Percentiles rank a stretch among this genome's conserved stretches.
phyloP scores from a whole-genome alignment of 2,797 vertebrate species.

The Xiphophorus birchmanni region DNA sequence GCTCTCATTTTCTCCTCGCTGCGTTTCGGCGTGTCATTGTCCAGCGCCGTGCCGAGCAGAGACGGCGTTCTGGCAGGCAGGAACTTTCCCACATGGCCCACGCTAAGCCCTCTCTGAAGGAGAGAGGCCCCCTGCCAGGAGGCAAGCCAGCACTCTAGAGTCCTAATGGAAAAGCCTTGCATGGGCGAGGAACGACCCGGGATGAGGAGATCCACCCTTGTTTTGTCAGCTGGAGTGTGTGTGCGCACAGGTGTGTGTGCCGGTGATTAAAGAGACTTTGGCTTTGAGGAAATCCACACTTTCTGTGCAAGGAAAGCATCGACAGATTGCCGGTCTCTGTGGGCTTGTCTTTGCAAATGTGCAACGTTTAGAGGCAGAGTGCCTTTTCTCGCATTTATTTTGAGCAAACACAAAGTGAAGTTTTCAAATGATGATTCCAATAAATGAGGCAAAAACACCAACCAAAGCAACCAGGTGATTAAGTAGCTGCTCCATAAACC shows the following conservation, averaged over 20 bases:
- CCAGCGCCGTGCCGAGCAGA: slow-evolving; percentile 43
- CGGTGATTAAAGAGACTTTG: slow-evolving; percentile 63
- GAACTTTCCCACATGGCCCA: slow-evolving; percentile 70
- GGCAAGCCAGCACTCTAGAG: slow-evolving; percentile 37
- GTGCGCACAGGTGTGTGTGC: slow-evolving; percentile 18
- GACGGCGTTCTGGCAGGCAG: slow-evolving; percentile 56
- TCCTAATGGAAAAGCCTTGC: slow-evolving; percentile 28
- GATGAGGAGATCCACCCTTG: slow-evolving; percentile 51
- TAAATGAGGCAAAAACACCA: not conserved
- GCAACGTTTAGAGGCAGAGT: slow-evolving; percentile 24
- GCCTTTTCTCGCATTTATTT: not conserved
- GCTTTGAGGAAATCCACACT: slow-evolving; percentile 57
- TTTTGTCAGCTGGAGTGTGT: slow-evolving; percentile 34
- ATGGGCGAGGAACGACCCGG: slow-evolving; percentile 34
- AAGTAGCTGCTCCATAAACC: not conserved
- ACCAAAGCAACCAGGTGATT: not conserved
- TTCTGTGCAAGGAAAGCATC: slow-evolving; percentile 33
- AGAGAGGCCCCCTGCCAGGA: slow-evolving; percentile 53
- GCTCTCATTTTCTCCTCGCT: slow-evolving; percentile 52
- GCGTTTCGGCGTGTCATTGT: slow-evolving; percentile 61
- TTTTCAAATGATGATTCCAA: not conserved
- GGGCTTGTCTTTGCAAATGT: slow-evolving; percentile 8
- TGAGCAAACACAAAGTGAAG: not conserved
- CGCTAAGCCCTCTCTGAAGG: slow-evolving; percentile 60
- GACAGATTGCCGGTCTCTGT: slow-evolving; percentile 21